These are phyloP conservation scores for Heterodera filipjevi DNA, from an alignment of 2,888 invertebrate species.

Conservation along the genomic window DNA sequence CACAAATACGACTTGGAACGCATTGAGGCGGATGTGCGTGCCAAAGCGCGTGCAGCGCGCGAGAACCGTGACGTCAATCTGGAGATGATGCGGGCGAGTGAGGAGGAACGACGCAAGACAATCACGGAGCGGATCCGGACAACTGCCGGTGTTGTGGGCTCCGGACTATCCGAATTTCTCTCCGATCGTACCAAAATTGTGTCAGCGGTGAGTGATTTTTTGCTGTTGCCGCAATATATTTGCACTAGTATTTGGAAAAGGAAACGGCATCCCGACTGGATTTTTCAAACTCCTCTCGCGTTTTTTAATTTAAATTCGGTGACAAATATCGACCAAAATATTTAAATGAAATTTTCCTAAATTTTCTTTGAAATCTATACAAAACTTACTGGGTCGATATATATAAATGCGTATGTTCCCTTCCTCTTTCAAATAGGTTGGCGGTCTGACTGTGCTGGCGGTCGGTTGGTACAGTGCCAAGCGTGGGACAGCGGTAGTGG, in stretches of 20 bases:
- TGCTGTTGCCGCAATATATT: background rate
- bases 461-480: constrained; percentile 93
- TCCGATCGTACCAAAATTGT: constrained; percentile 94
- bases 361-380: no score
- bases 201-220: constrained; percentile 72
- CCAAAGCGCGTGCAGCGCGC: constrained; percentile 75
- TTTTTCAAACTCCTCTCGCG: background rate
- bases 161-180: constrained; percentile 87
- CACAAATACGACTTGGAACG: constrained; percentile 89
- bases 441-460: constrained; percentile 87
- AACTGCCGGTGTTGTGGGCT: constrained; percentile 82
- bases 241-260: no score
- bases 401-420: no score
- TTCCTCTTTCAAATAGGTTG: constrained; percentile 71
- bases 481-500: constrained; percentile 83
- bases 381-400: no score
- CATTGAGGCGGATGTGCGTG: constrained; percentile 85
- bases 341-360: no score
- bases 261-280: no score
- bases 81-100: constrained; percentile 82
- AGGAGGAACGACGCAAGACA: constrained; percentile 88
- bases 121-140: constrained; percentile 91
- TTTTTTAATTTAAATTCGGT: background rate
- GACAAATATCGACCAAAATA: no score
- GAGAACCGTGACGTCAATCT: constrained; percentile 93